phyloP scores from a whole-genome alignment of 2,888 invertebrate species.

The Archips crataeganus region DNA sequence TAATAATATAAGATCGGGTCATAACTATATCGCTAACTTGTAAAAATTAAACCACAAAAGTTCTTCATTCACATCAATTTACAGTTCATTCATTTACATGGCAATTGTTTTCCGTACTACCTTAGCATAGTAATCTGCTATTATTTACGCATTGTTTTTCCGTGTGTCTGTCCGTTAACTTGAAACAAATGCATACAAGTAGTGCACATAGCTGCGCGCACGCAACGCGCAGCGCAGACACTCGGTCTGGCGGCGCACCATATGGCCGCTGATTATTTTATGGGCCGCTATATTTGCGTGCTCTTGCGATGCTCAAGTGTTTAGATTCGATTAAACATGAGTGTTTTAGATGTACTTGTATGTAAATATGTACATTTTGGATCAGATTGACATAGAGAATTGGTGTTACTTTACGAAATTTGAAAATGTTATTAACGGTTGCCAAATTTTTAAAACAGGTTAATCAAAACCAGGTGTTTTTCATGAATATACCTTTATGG shows the following conservation, averaged over 20 bases:
- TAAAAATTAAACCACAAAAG: neutral
- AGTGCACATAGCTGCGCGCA: slow-evolving; percentile 47
- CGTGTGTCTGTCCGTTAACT: slow-evolving; percentile 30
- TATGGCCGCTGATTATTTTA: slow-evolving; percentile 48
- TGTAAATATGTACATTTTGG: neutral
- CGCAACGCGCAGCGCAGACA: slow-evolving; percentile 64
- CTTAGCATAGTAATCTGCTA: neutral
- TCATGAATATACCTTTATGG: no score
- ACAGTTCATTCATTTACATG: neutral
- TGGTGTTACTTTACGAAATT: neutral
- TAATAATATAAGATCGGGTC: no score
- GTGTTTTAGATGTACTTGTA: neutral
- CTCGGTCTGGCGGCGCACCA: slow-evolving; percentile 66
- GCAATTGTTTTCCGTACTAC: neutral
- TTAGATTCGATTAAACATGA: slow-evolving; percentile 34
- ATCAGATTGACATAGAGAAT: neutral
- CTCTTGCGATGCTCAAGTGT: slow-evolving; percentile 55
- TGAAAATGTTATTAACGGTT: neutral
- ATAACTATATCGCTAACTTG: neutral
- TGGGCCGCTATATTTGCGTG: slow-evolving; percentile 55
- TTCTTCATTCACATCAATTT: slow-evolving; percentile 1
- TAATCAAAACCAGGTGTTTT: no score
- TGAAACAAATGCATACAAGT: slow-evolving; percentile 40
- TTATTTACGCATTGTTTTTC: slow-evolving; percentile 28
- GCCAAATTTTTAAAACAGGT: neutral